phyloP scores from a whole-genome alignment of 2,888 invertebrate species.

The Plagodis dolabraria region DNA sequence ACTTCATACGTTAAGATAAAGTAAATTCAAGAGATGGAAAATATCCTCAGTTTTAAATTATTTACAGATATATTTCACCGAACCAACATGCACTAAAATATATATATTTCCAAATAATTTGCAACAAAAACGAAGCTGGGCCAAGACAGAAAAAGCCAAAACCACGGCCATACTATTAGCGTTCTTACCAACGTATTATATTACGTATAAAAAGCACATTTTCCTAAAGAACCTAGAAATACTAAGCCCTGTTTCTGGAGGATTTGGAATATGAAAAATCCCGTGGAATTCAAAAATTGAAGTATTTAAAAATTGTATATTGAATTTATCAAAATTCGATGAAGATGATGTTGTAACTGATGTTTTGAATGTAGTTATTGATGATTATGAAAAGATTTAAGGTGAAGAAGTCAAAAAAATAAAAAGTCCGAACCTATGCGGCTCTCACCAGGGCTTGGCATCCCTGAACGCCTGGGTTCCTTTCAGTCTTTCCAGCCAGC shows the following conservation, averaged over 20 bases:
- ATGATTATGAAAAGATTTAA: conserved; percentile 55
- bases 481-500: conserved; percentile 83
- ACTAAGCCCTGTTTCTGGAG: conserved; percentile 80
- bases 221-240: conserved; percentile 49
- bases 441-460: conserved; percentile 86
- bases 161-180: conserved; percentile 71
- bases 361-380: conserved; percentile 47
- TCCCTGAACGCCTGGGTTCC: conserved; percentile 84
- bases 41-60: conserved; percentile 8
- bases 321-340: conserved; percentile 39
- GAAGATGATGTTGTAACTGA: conserved; percentile 34
- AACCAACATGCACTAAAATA: conserved; percentile 69
- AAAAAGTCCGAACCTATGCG: conserved; percentile 83
- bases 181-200: conserved; percentile 51
- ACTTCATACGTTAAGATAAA: conserved; percentile 4
- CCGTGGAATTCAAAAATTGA: conserved; percentile 39
- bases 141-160: conserved; percentile 80
- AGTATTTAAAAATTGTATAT: conserved; percentile 33
- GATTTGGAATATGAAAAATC: conserved; percentile 63
- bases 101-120: conserved; percentile 45
- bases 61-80: conserved; percentile 5
- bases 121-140: conserved; percentile 78
- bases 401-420: conserved; percentile 73
- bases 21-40: conserved; percentile 17
- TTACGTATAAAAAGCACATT: conserved; percentile 48